Base-by-base conservation (phyloP, 2,888 invertebrate genomes). In the Bombyx huttoni region DNA sequence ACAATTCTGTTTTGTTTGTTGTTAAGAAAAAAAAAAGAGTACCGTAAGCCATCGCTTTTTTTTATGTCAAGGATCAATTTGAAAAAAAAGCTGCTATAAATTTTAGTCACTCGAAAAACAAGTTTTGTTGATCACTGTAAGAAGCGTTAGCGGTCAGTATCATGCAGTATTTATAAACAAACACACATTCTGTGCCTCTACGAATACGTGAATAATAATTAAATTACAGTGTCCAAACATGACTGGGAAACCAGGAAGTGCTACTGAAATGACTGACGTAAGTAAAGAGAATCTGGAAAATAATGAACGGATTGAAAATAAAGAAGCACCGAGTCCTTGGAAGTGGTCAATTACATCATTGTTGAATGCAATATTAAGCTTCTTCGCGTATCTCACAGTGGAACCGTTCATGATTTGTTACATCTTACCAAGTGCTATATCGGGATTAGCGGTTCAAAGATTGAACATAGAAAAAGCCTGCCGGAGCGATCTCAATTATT, bases 331-430 rank as follows among this genome's bases (percentile, higher is more conserved):
- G 40, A 40, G 1, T 10, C 3, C 24, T 24, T 5, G 40, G 40
- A 40, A 40, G 24, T 24, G 24, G 24, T 24, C 24, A 5, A 24
- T 24, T 24, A 3, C 24, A 5, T 24, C 24, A 24, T 24, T 5
- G 24, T 24, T 24, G 24, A 24, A 24, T 24, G 24, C 24, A 24
- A 24, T 24, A 24, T 5, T 24, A 24, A 24, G 5, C 5, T 40
- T 40, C 40, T 40, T 40, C 9, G 40, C 12, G 12, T 12, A 40
- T 57, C 76, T 92, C 13, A 92, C 92, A 0, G 92, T 93, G 1
- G 93, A 93, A 70, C 93, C 93, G 0, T 90, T 91, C 64, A 68
- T 93, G 49, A 75, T 92, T 8, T 91, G 90, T 58, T 93, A 91
- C 63, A 82, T 92, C 33, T 77, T 92, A 67, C 92, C 92, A 10